Percentiles rank a stretch among this genome's conserved stretches.
Evolutionary conservation across 2,888 invertebrate species (phyloP).

Genomic region (Autographa gamma): DNA sequence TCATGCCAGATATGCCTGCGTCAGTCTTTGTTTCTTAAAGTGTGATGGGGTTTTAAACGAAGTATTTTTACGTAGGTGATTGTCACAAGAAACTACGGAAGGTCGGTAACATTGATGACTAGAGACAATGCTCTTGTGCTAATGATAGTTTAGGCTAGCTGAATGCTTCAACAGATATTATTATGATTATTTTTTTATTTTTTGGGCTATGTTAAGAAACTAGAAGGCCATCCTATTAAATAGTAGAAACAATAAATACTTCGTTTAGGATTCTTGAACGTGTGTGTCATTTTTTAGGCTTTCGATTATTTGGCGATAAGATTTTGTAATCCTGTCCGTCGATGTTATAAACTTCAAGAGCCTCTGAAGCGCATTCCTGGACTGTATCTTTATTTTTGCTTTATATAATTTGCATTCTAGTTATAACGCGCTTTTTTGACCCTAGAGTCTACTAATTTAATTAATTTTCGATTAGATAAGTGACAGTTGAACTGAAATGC

Average conservation of each 20-base stretch:
- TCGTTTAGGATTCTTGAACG: not conserved
- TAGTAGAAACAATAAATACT: too few relatives aligned
- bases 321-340: not conserved
- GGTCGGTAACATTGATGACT: not conserved
- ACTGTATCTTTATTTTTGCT: too few relatives aligned
- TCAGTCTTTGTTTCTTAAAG: constrained; percentile 3
- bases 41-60: not conserved
- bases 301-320: not conserved
- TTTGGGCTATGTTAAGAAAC: too few relatives aligned
- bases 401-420: too few relatives aligned
- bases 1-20: constrained; percentile 4
- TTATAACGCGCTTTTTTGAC: too few relatives aligned
- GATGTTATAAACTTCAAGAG: not conserved
- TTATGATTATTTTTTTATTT: too few relatives aligned
- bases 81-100: not conserved
- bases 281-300: not conserved
- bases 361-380: not conserved
- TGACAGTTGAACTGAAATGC: too few relatives aligned
- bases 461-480: too few relatives aligned
- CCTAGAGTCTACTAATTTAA: too few relatives aligned
- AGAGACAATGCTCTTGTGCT: not conserved
- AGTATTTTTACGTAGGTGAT: not conserved
- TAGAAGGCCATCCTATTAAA: too few relatives aligned
- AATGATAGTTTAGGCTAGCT: constrained; percentile 1
- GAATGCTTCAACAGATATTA: not conserved